Evolutionary conservation across 2,888 invertebrate genomes (phyloP).

Genomic region (Idaea straminata): DNA sequence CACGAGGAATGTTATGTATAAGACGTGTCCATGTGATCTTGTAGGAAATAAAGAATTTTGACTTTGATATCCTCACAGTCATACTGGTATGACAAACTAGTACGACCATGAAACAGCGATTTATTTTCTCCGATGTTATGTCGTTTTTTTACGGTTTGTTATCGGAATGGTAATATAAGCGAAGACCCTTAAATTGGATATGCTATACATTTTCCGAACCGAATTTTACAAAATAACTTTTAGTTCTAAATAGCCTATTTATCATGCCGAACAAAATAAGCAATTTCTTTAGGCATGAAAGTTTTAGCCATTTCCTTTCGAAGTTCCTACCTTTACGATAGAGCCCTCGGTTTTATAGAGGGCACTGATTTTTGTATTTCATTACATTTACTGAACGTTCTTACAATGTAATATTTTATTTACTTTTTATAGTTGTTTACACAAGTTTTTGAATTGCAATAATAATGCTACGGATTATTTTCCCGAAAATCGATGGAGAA

Average conservation of each 20-base stretch:
- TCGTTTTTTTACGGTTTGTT: background rate
- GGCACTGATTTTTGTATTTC: background rate
- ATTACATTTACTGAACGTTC: conserved; percentile 7
- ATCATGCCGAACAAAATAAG: background rate
- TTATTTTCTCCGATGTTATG: background rate
- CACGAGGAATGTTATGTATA: no score
- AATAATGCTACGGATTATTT: no score
- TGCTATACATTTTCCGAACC: background rate
- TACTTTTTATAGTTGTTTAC: background rate
- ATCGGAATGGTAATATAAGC: background rate
- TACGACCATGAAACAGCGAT: no score
- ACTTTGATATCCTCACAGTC: no score
- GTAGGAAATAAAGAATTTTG: no score
- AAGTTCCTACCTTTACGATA: background rate
- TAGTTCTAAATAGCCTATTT: conserved; percentile 1
- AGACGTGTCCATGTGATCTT: no score
- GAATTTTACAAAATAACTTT: background rate
- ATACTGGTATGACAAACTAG: no score
- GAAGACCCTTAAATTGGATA: background rate
- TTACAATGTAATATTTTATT: background rate
- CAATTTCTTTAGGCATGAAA: background rate
- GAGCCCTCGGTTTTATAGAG: background rate
- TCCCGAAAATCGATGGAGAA: no score
- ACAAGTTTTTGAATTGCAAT: background rate
- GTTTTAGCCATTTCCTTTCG: background rate